Evolutionary conservation across 2,888 invertebrate genomes (phyloP).

Genomic region (Creontiades dilutus): DNA sequence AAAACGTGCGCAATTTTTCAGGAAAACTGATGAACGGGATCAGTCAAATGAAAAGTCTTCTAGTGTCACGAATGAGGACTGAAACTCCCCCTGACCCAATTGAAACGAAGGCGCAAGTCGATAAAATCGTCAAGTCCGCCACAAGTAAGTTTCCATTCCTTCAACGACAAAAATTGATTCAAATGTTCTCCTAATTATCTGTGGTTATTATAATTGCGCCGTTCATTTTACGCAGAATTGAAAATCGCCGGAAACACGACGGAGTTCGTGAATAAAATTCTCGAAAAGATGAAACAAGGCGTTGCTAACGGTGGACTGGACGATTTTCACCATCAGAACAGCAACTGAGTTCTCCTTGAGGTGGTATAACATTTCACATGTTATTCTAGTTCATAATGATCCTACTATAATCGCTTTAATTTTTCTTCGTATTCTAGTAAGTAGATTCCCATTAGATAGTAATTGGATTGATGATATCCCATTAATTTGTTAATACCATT

Average conservation of each 20-base stretch:
- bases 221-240: slow-evolving; percentile 82
- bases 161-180: neutral
- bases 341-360: slow-evolving; percentile 42
- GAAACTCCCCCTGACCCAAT: slow-evolving; percentile 80
- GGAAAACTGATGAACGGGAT: slow-evolving; percentile 89
- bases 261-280: slow-evolving; percentile 94
- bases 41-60: slow-evolving; percentile 86
- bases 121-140: slow-evolving; percentile 84
- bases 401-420: slow-evolving; percentile 65
- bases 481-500: slow-evolving; percentile 35
- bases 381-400: slow-evolving; percentile 64
- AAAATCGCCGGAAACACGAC: slow-evolving; percentile 95
- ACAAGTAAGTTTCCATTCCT: slow-evolving; percentile 83
- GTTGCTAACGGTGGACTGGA: slow-evolving; percentile 88
- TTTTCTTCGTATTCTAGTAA: slow-evolving; percentile 21
- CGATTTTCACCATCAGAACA: slow-evolving; percentile 79
- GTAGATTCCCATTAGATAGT: slow-evolving; percentile 5
- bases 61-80: slow-evolving; percentile 83
- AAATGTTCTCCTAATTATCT: neutral
- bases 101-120: slow-evolving; percentile 85
- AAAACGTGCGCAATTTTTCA: slow-evolving; percentile 79
- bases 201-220: too few species aligned
- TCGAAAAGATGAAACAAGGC: slow-evolving; percentile 91
- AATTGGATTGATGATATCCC: slow-evolving; percentile 17
- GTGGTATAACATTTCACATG: slow-evolving; percentile 29